phyloP scores from a whole-genome alignment of 37 sponge, comb jelly and placozoan species.

The Bolinopsis microptera region DNA sequence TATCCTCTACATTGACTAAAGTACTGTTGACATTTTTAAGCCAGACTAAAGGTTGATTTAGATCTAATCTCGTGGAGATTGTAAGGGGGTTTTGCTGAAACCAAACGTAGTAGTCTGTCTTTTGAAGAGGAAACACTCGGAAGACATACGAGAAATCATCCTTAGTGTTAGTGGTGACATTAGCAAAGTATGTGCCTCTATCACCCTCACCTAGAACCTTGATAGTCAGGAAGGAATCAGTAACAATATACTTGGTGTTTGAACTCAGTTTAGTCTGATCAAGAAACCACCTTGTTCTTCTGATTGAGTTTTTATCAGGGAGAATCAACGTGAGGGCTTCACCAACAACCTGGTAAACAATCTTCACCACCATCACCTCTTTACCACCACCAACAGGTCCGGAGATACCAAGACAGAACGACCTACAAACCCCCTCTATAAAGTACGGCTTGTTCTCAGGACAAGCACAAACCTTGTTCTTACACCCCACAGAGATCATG shows the following conservation, averaged over 20 bases:
- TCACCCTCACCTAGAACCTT: slow-evolving; percentile 14
- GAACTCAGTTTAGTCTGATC: not conserved
- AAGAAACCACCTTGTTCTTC: not conserved
- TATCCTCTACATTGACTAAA: not conserved
- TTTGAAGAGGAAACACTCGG: not conserved
- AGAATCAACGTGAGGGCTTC: not conserved
- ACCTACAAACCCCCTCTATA: not conserved
- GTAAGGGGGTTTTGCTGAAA: not conserved
- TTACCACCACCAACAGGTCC: not conserved
- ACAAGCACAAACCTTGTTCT: not conserved
- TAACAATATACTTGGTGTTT: not conserved
- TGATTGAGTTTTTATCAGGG: not conserved
- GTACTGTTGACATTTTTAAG: not conserved
- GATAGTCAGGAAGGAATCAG: not conserved
- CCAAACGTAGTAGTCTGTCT: not conserved
- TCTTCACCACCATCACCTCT: not conserved
- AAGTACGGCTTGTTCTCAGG: not conserved
- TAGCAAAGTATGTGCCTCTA: not conserved
- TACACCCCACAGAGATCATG: not conserved
- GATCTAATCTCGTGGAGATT: not conserved
- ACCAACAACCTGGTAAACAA: not conserved
- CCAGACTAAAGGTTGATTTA: slow-evolving; percentile 7
- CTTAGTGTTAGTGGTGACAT: not conserved
- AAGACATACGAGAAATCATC: not conserved
- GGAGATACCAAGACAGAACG: slow-evolving; percentile 7